phyloP scores from a whole-genome alignment of 2,113 vertebrate genomes.

The Oncorhynchus keta region DNA sequence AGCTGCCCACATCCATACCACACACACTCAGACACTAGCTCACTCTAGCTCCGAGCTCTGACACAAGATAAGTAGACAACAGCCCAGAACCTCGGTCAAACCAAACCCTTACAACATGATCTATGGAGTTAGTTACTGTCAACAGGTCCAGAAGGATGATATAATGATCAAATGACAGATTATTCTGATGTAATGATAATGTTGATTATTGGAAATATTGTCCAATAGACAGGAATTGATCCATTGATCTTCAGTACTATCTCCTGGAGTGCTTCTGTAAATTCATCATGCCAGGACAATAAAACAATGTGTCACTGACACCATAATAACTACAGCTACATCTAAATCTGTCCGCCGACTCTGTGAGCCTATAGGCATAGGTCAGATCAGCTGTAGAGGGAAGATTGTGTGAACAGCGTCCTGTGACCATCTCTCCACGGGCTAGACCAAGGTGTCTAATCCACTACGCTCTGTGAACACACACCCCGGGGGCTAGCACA shows the following conservation, averaged over 20 bases:
- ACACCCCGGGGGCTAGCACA: constrained; percentile 64
- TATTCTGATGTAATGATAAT: no score
- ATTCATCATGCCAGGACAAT: not conserved
- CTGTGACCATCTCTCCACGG: constrained; percentile 70
- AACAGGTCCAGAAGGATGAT: no score
- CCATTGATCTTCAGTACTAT: not conserved
- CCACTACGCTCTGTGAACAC: constrained; percentile 73
- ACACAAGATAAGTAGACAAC: constrained; percentile 3
- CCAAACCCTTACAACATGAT: no score
- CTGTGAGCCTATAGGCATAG: constrained; percentile 67
- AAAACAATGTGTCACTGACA: constrained; percentile 21
- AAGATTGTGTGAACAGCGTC: constrained; percentile 71
- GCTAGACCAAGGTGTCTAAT: constrained; percentile 72
- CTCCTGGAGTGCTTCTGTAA: no score
- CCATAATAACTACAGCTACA: constrained; percentile 46
- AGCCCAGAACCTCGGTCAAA: not conserved
- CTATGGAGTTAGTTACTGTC: no score
- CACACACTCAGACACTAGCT: not conserved
- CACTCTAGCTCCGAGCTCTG: not conserved
- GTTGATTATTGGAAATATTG: no score
- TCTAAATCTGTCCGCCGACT: constrained; percentile 67
- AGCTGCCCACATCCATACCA: constrained; percentile 16
- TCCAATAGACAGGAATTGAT: not conserved
- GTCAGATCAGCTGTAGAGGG: constrained; percentile 72
- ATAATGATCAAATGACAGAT: no score